Conservation (phyloP, 1,140 invertebrate species). For the Scaptomyza pallida region DNA sequence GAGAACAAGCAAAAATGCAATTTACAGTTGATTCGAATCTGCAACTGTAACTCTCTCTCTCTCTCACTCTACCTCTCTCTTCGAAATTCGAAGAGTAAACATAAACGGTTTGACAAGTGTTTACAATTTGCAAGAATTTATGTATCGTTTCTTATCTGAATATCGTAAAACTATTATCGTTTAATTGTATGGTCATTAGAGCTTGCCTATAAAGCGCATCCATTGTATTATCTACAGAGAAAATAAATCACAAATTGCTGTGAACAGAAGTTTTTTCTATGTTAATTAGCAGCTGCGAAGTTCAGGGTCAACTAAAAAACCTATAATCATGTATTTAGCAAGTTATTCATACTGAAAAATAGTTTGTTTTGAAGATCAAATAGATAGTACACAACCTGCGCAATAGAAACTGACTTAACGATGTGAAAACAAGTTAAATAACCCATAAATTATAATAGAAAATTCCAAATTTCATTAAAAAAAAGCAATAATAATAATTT, state of each 20-base stretch:
- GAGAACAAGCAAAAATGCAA: not conserved
- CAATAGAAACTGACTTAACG: not conserved
- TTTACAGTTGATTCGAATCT: constrained; percentile 18
- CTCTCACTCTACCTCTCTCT: not conserved
- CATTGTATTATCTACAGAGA: constrained; percentile 30
- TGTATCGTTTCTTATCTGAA: not conserved
- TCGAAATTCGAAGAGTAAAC: constrained; percentile 12
- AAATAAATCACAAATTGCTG: constrained; percentile 1
- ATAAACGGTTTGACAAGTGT: constrained; percentile 13
- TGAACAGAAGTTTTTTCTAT: constrained; percentile 12
- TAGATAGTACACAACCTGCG: no score
- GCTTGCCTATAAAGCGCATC: constrained; percentile 11
- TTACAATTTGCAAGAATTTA: constrained; percentile 15
- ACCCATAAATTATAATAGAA: no score
- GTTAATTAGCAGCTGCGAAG: constrained; percentile 16
- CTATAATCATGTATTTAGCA: not conserved
- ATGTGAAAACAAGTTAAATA: no score
- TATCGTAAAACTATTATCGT: constrained; percentile 1
- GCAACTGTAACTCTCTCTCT: no score
- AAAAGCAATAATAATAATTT: not conserved
- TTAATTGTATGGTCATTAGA: constrained; percentile 39
- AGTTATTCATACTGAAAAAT: no score
- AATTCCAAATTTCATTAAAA: no score
- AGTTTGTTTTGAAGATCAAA: no score
- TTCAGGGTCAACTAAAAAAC: constrained; percentile 14